Percentiles rank a stretch among this genome's conserved stretches.
These are phyloP conservation scores for Strigamia maritima DNA, from an alignment of 2,888 invertebrate genomes.

Conservation along the genomic window DNA sequence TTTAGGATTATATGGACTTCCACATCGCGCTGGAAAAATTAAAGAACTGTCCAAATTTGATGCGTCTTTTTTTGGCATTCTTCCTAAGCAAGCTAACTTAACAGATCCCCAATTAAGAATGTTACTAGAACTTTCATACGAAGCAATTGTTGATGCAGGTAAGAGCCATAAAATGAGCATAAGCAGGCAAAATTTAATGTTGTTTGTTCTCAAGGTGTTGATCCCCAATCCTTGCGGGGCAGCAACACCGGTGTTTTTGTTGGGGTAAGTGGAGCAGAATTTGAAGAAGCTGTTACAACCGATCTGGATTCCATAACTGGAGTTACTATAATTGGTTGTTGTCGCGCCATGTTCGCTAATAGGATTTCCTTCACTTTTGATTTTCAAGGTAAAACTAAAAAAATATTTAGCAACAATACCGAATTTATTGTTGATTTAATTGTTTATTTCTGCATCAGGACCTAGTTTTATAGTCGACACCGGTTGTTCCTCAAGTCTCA, in stretches of 20 bases:
- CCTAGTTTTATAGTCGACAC: slow-evolving; percentile 95
- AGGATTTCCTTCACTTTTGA: slow-evolving; percentile 58
- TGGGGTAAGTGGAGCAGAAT: no score
- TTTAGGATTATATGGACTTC: slow-evolving; percentile 75
- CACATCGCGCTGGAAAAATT: slow-evolving; percentile 74
- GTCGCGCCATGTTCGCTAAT: no score
- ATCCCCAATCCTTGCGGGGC: slow-evolving; percentile 79
- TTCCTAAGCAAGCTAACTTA: slow-evolving; percentile 85
- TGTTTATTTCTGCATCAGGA: no score
- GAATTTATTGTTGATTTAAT: no score
- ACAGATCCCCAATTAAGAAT: slow-evolving; percentile 91
- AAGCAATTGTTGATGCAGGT: slow-evolving; percentile 85
- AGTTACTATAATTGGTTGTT: no score
- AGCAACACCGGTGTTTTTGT: slow-evolving; percentile 84
- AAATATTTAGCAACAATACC: no score
- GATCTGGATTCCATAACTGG: no score
- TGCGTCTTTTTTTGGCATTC: slow-evolving; percentile 84
- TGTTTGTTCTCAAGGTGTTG: no score
- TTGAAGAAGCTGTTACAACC: no score
- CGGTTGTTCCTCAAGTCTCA: slow-evolving; percentile 92
- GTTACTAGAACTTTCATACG: slow-evolving; percentile 86
- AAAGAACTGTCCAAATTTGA: slow-evolving; percentile 78
- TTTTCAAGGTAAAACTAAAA: slow-evolving; percentile 54
- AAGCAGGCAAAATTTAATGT: no score
- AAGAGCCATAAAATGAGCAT: no score